Conservation (phyloP, 2,888 invertebrate species). For the Epistrophe eligans region DNA sequence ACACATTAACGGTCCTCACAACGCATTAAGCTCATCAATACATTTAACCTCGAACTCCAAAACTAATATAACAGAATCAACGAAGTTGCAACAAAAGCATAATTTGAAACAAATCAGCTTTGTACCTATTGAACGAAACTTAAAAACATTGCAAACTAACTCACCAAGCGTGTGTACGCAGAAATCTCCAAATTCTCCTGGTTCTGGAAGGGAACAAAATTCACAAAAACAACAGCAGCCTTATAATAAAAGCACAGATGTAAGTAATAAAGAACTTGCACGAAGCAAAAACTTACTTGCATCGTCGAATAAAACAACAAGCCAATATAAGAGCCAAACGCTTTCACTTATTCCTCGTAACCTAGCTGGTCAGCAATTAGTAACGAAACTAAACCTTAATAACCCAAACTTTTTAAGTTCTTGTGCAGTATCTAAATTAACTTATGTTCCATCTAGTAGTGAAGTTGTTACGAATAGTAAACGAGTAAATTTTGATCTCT, state of each 20-base stretch:
- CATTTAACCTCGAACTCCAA: constrained; percentile 47
- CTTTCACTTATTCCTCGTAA: constrained; percentile 70
- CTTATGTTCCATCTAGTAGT: constrained; percentile 58
- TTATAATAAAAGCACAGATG: constrained; percentile 64
- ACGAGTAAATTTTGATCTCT: constrained; percentile 66
- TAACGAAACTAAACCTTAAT: constrained; percentile 40
- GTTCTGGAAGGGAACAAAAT: constrained; percentile 53
- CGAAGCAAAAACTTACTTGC: constrained; percentile 52
- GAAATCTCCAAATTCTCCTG: constrained; percentile 17
- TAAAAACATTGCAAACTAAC: not conserved
- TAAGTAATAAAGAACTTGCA: constrained; percentile 60
- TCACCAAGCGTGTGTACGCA: constrained; percentile 8
- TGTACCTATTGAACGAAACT: constrained; percentile 47
- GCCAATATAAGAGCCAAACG: constrained; percentile 60
- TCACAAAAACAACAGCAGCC: constrained; percentile 58
- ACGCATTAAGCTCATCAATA: constrained; percentile 44
- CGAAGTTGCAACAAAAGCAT: constrained; percentile 54
- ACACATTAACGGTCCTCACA: constrained; percentile 36
- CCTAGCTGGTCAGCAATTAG: constrained; percentile 58
- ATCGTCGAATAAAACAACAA: constrained; percentile 59
- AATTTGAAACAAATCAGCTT: constrained; percentile 45
- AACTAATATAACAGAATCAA: constrained; percentile 45
- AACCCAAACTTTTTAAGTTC: constrained; percentile 40
- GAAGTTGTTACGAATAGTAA: constrained; percentile 60
- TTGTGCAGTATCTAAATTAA: constrained; percentile 58